phyloP scores from a whole-genome alignment of 2,797 vertebrate species.

The Phoebastria nigripes region DNA sequence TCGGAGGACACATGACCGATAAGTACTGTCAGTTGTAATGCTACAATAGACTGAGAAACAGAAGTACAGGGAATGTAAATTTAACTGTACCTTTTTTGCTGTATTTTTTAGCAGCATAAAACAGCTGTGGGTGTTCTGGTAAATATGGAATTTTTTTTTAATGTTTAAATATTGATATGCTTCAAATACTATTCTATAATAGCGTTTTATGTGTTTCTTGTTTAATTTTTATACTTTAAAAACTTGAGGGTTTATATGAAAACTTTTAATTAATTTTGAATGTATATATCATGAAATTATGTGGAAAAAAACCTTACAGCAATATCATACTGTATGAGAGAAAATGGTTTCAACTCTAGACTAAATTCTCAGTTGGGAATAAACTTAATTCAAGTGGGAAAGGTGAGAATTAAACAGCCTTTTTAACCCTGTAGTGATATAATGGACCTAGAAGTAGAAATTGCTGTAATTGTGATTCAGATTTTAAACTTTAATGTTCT shows the following conservation, averaged over 20 bases:
- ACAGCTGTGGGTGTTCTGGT: background rate
- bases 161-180: background rate
- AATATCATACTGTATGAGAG: background rate
- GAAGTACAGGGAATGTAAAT: background rate
- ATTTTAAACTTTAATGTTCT: background rate
- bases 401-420: background rate
- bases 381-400: background rate
- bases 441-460: background rate
- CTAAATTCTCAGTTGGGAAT: background rate
- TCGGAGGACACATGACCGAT: accelerated
- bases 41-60: background rate
- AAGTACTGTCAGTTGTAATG: background rate
- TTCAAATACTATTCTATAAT: background rate
- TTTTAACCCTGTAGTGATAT: background rate
- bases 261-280: background rate
- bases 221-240: background rate
- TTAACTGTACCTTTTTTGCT: background rate
- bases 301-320: background rate
- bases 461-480: background rate
- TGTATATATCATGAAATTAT: background rate
- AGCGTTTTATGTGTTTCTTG: background rate
- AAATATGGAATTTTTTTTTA: background rate
- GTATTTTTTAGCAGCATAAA: background rate
- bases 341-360: background rate
- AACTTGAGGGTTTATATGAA: background rate